Evolutionary conservation across 2,113 vertebrate species (phyloP), one percentile per base, ranked within the genome.

Genomic region (Hylia prasina): DNA sequence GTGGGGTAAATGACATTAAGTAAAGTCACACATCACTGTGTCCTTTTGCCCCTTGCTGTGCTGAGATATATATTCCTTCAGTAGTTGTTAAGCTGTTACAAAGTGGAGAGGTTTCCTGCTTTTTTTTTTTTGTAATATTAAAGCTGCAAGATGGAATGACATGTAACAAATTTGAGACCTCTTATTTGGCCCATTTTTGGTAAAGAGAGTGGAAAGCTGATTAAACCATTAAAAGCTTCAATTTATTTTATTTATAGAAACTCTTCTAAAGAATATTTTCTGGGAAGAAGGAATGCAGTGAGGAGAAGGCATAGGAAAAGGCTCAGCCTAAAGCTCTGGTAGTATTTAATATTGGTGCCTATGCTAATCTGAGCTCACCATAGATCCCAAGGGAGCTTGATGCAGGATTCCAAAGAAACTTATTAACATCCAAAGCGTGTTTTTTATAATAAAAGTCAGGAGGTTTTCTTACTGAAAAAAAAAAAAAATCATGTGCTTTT

Each of bases 291-390:
- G 91, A 92, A 95, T 94, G 84, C 61, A 79, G 2, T 90, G 69
- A 89, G 58, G 31, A 92, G 28, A 91, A 92, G 30, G 42, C 89
- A 82, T 76, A 93, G 69, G 83, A 90, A 93, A 96, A 93, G 50
- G 47, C 65, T 70, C n/a, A 77, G 80, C 50, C 50, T 91, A 76
- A 39, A 87, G 70, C 70, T 96, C 94, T 94, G 96, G 69, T 96
- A 94, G 81, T 94, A 69, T 91, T 97, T 97, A 97, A 94, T 96
- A 89, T 63, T 33, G 60, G 69, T 97, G 95, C 96, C 94, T 95
- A 31, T 90, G 39, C 72, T 96, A 94, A 96, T 96, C 94, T 96
- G 89, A 95, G 60, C 65, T 95, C 54, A 77, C 96, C 94, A 93
- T 94, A 96, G 75, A 93, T 96, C 95, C 92, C 96, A 88, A 65